Conservation (phyloP, 2,888 invertebrate genomes). For the Xestobium rufovillosum region DNA sequence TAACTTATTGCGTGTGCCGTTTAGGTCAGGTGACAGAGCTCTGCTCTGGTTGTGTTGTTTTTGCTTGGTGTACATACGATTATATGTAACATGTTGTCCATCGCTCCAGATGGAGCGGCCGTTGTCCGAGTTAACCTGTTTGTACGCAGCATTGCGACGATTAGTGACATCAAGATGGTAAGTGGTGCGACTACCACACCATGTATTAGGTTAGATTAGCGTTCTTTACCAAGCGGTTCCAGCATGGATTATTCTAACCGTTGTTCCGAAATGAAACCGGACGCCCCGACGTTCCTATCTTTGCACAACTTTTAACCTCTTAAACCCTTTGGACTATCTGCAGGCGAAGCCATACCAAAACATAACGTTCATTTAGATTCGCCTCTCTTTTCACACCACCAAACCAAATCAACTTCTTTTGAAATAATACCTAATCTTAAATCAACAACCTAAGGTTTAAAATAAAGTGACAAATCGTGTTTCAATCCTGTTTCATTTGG, state of each 20-base stretch:
- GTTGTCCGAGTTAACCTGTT: conserved; percentile 96
- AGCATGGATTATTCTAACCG: conserved; percentile 12
- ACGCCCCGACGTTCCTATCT: too few relatives aligned
- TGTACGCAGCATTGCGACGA: conserved; percentile 95
- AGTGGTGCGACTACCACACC: conserved; percentile 49
- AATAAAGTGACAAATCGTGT: too few relatives aligned
- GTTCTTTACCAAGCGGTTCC: conserved; percentile 11
- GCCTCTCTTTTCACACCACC: too few relatives aligned
- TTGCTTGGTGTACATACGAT: conserved; percentile 37
- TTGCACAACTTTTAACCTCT: too few relatives aligned
- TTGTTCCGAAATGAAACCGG: too few relatives aligned
- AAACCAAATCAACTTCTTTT: too few relatives aligned
- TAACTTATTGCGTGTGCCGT: conserved; percentile 11
- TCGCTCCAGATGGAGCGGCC: conserved; percentile 83
- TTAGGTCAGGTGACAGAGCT: conserved; percentile 15
- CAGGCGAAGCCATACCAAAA: too few relatives aligned
- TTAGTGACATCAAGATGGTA: conserved; percentile 99
- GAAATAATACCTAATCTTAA: too few relatives aligned
- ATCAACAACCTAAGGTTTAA: too few relatives aligned
- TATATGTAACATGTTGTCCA: conserved; percentile 40
- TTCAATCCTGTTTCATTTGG: too few relatives aligned
- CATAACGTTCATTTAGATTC: too few relatives aligned
- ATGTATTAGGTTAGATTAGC: conserved; percentile 40
- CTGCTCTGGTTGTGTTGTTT: conserved; percentile 28
- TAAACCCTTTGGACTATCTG: too few relatives aligned